Evolutionary conservation across 2,797 vertebrate species (phyloP).

Genomic region (Enteromius trimaculatus): DNA sequence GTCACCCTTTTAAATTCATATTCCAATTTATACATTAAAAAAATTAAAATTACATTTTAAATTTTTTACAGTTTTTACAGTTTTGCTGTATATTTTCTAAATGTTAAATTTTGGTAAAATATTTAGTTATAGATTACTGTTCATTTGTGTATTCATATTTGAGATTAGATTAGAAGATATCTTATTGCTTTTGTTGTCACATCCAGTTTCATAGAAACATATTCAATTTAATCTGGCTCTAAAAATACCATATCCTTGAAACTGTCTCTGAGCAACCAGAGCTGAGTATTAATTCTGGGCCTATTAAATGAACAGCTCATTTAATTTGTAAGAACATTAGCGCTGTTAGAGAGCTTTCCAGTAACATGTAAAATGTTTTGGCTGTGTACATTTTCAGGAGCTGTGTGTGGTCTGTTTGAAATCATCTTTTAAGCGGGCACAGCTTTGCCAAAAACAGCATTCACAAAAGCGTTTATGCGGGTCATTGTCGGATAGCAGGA

Average conservation of each 20-base stretch:
- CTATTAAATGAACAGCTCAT: constrained; percentile 20
- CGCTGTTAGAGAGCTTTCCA: constrained; percentile 18
- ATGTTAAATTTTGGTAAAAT: neutral
- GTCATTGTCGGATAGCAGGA: constrained; percentile 36
- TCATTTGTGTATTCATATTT: neutral
- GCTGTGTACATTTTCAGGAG: constrained; percentile 23
- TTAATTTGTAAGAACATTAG: constrained; percentile 19
- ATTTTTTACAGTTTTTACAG: neutral
- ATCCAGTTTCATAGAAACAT: constrained; percentile 17
- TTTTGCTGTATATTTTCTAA: neutral
- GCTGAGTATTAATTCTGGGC: neutral
- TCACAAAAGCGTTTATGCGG: constrained; percentile 31
- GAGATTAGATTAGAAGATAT: neutral
- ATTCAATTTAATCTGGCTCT: neutral
- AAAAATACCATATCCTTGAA: neutral
- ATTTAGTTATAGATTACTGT: neutral
- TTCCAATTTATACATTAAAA: neutral
- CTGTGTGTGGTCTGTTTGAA: constrained; percentile 58
- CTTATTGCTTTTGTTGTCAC: neutral
- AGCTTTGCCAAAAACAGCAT: constrained; percentile 58
- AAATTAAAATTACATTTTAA: neutral
- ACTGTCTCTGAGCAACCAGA: neutral
- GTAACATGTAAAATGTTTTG: constrained; percentile 21
- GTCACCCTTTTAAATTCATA: neutral
- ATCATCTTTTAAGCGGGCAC: constrained; percentile 29